Percentiles rank a stretch among this genome's conserved stretches.
Conservation (phyloP, 1,140 invertebrate genomes). For the Halictus rubicundus region DNA sequence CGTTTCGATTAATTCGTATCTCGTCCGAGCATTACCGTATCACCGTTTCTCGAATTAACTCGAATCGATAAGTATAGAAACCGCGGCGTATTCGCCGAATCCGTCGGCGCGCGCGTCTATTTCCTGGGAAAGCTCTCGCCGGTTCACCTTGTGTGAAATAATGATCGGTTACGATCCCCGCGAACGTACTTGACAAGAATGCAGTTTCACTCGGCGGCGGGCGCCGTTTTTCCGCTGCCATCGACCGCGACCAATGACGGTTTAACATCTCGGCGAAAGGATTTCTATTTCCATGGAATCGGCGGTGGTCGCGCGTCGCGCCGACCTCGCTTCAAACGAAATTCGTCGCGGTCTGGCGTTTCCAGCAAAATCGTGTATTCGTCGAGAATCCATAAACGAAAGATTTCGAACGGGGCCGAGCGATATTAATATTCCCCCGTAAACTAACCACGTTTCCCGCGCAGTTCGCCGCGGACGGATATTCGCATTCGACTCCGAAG, state of each 20-base stretch:
- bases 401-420: too few species aligned
- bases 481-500: not conserved
- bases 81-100: not conserved
- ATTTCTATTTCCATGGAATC: constrained; percentile 61
- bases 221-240: constrained; percentile 65
- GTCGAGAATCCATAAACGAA: too few species aligned
- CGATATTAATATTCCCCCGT: not conserved
- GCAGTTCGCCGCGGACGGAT: not conserved
- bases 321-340: not conserved
- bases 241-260: constrained; percentile 61
- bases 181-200: constrained; percentile 73
- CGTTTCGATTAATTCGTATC: too few species aligned
- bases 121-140: constrained; percentile 51
- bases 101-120: not conserved
- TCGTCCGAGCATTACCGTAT: too few species aligned
- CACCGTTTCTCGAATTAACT: too few species aligned
- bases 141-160: constrained; percentile 56
- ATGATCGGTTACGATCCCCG: constrained; percentile 51
- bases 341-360: not conserved
- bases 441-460: not conserved
- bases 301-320: not conserved
- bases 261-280: constrained; percentile 54
- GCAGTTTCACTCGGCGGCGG: constrained; percentile 68
- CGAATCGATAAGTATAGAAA: too few species aligned
- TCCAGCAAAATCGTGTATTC: not conserved